Evolutionary conservation across 1,140 invertebrate genomes (phyloP).

Genomic region (Anoplophora glabripennis): DNA sequence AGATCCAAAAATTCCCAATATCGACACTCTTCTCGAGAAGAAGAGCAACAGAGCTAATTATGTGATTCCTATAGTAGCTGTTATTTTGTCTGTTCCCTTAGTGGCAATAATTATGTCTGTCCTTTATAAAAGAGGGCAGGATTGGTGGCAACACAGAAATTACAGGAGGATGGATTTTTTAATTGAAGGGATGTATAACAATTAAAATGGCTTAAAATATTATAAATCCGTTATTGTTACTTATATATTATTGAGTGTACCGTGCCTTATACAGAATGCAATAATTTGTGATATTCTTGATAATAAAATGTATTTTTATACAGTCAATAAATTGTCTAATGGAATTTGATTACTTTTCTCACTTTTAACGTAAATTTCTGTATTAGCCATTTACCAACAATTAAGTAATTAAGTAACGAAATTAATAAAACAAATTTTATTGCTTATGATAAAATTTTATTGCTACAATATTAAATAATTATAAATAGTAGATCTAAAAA

Average conservation of each 20-base stretch:
- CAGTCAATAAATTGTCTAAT: no score
- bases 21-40: constrained; percentile 2
- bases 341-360: no score
- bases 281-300: no score
- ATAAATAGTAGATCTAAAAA: no score
- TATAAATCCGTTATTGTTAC: not conserved
- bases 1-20: constrained; percentile 1
- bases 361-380: no score
- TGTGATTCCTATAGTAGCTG: constrained; percentile 64
- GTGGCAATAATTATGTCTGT: constrained; percentile 59
- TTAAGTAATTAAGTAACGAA: no score
- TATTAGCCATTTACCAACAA: no score
- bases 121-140: constrained; percentile 62
- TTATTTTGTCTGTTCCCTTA: constrained; percentile 62
- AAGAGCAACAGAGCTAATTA: constrained; percentile 50
- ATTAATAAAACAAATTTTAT: no score
- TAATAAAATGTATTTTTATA: no score
- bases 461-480: no score
- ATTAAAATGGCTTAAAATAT: constrained; percentile 46
- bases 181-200: constrained; percentile 78
- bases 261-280: no score
- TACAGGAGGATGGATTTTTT: constrained; percentile 77
- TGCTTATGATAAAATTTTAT: no score
- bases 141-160: constrained; percentile 74
- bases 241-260: not conserved